Percentiles rank a stretch among this genome's conserved stretches.
Conservation (phyloP, 1,140 invertebrate genomes). For the Drosophila azteca region DNA sequence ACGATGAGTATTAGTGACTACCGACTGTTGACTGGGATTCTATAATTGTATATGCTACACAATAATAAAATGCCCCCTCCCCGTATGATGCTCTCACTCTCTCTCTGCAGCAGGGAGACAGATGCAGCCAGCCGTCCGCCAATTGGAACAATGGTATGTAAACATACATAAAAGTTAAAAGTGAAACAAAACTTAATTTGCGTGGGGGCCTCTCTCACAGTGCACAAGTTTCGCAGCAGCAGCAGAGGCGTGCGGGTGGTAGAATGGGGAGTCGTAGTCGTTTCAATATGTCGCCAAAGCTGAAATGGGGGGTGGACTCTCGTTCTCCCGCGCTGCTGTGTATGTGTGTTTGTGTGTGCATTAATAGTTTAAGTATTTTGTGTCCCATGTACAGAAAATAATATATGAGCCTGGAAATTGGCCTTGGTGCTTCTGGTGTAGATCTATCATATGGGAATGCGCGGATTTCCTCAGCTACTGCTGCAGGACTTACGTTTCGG, state of each 20-base stretch:
- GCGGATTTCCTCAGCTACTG: too few species aligned
- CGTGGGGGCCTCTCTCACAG: conserved; percentile 28
- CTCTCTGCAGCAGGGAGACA: conserved; percentile 4
- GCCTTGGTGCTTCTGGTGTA: too few species aligned
- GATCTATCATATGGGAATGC: too few species aligned
- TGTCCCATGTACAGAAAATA: conserved; percentile 28
- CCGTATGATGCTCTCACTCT: too few species aligned
- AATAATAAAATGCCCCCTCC: background rate
- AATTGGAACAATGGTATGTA: conserved; percentile 16
- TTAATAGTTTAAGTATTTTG: conserved; percentile 53
- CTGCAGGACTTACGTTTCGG: too few species aligned
- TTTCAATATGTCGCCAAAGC: background rate
- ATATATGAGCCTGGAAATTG: too few species aligned
- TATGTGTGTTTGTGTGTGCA: conserved; percentile 17
- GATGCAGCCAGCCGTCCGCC: background rate
- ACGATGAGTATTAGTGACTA: conserved; percentile 12
- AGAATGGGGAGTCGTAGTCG: background rate
- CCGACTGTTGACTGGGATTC: conserved; percentile 7
- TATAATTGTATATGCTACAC: conserved; percentile 12
- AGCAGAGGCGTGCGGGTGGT: too few species aligned
- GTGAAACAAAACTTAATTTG: conserved; percentile 57
- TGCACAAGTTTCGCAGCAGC: conserved; percentile 22
- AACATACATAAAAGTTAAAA: conserved; percentile 24
- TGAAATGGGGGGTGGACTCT: conserved; percentile 49
- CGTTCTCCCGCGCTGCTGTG: conserved; percentile 7